Evolutionary conservation across 2,888 invertebrate genomes (phyloP), one percentile per base, ranked within the genome.

Genomic region (Volucella zonaria): DNA sequence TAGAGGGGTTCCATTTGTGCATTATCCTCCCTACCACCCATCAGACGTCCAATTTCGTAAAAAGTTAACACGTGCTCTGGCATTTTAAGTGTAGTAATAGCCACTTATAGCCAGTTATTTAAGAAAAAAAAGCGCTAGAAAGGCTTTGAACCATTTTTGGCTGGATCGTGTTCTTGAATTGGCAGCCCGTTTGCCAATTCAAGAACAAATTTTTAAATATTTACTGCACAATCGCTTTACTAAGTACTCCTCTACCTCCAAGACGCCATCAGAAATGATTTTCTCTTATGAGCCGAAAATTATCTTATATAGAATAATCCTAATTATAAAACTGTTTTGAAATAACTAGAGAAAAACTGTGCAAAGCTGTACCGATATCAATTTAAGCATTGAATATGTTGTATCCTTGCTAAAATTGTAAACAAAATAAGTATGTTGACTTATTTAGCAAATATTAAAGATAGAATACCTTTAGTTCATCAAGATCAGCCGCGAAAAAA

Each of bases 141-240:
- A 1, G 18, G 18, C 1, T 18, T 18, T 18, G 1, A 18, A 18
- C 18, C 38, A 70, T 70, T 11, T 38, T 23, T 15, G 56, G 45
- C 9, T 68, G 76, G 9, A 45, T 14, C 58, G 59, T n/a, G n/a
- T n/a, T n/a, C n/a, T n/a, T n/a, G n/a, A n/a, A n/a, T n/a, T n/a
- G n/a, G n/a, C n/a, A n/a, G n/a, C n/a, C n/a, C n/a, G n/a, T n/a
- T n/a, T n/a, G 67, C 47, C 76, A 61, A 61, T 61, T 42, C 31
- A 42, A 51, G 61, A 42, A 83, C 82, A 58, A 86, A 87, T 18
- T 18, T 18, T 1, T 1, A 18, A 18, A 18, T 18, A 18, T 18
- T 18, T 18, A 18, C 18, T 1, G 67, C 18, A 18, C 87, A 82
- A 14, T 49, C 62, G 31, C 82, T 87, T 9, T 67, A 23, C 4